These are phyloP conservation scores for Semaprochilodus insignis DNA, from an alignment of 2,797 vertebrate species.

Conservation along the genomic window DNA sequence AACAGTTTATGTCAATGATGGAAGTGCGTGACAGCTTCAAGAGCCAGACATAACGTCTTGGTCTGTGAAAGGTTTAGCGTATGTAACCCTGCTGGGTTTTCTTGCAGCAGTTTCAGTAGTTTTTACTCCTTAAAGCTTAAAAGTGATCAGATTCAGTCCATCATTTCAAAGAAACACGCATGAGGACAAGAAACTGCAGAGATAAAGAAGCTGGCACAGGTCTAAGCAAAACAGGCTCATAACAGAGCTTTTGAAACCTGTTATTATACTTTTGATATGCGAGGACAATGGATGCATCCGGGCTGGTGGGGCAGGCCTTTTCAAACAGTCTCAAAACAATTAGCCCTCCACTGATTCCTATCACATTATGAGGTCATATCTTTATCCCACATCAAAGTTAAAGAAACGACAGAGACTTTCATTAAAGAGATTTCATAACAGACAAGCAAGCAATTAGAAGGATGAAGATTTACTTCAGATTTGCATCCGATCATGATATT, in stretches of 20 bases:
- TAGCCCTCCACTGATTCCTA: slow-evolving; percentile 60
- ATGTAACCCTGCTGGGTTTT: background rate
- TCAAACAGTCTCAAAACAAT: slow-evolving; percentile 71
- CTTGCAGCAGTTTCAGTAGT: background rate
- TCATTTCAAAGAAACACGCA: background rate
- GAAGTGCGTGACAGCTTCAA: too few species aligned
- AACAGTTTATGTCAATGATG: too few species aligned
- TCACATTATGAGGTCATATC: slow-evolving; percentile 69
- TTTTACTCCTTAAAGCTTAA: background rate
- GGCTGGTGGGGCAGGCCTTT: slow-evolving; percentile 70
- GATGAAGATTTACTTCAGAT: background rate
- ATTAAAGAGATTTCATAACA: background rate
- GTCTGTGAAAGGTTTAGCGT: background rate
- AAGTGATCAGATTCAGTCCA: background rate
- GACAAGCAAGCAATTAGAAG: background rate
- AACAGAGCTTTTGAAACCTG: slow-evolving; percentile 73
- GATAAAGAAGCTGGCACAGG: slow-evolving; percentile 73
- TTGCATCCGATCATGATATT: background rate
- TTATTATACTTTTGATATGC: slow-evolving; percentile 75
- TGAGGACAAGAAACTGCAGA: background rate
- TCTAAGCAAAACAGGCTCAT: slow-evolving; percentile 72
- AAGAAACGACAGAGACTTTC: background rate
- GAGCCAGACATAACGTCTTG: too few species aligned
- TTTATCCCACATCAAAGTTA: background rate
- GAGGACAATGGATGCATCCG: slow-evolving; percentile 75